A percentile compares a stretch with the other conserved stretches of the same genome.
Evolutionary conservation across 2,888 invertebrate genomes (phyloP).

Genomic region (Noctua fimbriata): DNA sequence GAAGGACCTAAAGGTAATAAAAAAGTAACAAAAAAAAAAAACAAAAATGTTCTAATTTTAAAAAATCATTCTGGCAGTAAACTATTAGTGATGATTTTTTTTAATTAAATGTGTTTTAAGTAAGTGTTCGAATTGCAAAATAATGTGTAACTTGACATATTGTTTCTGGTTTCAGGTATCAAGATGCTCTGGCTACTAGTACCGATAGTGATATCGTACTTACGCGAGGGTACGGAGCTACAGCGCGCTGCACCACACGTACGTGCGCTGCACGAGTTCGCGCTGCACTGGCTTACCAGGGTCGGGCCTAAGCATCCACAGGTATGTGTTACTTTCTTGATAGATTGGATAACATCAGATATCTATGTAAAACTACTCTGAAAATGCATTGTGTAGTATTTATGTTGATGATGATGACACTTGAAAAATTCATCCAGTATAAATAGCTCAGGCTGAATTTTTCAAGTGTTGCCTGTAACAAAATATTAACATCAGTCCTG

Average conservation of each 20-base stretch:
- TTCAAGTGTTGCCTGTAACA: background rate
- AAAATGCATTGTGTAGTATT: background rate
- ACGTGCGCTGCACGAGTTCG: slow-evolving; percentile 95
- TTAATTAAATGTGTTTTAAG: background rate
- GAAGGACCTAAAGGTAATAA: slow-evolving; percentile 66
- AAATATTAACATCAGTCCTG: background rate
- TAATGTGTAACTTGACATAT: background rate
- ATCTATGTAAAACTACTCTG: background rate
- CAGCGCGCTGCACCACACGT: slow-evolving; percentile 89
- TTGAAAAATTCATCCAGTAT: too few species aligned
- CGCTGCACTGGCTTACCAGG: slow-evolving; percentile 96
- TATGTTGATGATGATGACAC: too few species aligned
- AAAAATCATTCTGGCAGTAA: too few species aligned
- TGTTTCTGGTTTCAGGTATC: slow-evolving; percentile 91
- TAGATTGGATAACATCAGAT: background rate
- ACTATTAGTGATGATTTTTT: background rate
- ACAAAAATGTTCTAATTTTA: background rate
- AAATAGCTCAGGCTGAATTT: too few species aligned
- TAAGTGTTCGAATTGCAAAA: background rate
- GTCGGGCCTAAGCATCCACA: slow-evolving; percentile 98
- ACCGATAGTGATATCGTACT: slow-evolving; percentile 96
- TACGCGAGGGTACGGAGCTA: slow-evolving; percentile 93
- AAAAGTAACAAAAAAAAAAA: background rate
- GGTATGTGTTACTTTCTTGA: slow-evolving; percentile 80
- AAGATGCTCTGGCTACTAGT: slow-evolving; percentile 97